phyloP scores from a whole-genome alignment of 2,888 invertebrate genomes.

The Minunthozetes semirufus region DNA sequence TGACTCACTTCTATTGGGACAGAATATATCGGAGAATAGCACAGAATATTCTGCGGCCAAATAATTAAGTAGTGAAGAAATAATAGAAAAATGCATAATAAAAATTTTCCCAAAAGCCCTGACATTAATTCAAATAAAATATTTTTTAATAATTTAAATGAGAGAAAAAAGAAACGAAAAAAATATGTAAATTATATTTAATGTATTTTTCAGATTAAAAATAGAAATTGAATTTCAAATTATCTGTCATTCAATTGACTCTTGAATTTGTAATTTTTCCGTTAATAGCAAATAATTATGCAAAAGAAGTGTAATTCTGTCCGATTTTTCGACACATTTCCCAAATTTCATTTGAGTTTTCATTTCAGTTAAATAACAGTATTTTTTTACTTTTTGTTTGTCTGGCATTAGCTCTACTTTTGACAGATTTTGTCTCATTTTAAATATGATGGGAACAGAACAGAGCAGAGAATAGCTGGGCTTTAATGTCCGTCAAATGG shows the following conservation, averaged over 20 bases:
- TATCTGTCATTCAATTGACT: background rate
- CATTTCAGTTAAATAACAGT: background rate
- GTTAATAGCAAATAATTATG: background rate
- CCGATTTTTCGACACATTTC: background rate
- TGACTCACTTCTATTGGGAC: too few species aligned
- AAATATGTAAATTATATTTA: constrained; percentile 2
- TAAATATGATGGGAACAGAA: background rate
- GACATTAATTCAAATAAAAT: background rate
- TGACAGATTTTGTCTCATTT: constrained; percentile 8
- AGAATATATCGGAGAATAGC: too few species aligned
- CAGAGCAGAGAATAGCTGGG: background rate
- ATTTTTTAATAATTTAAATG: constrained; percentile 6
- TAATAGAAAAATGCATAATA: too few species aligned
- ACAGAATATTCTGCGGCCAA: too few species aligned
- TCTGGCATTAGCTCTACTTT: background rate
- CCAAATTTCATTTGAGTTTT: background rate
- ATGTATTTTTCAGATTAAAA: background rate
- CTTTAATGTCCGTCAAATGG: constrained; percentile 3
- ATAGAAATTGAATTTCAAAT: background rate
- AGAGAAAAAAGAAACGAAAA: background rate
- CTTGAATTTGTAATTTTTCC: background rate
- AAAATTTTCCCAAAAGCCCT: too few species aligned
- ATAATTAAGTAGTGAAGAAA: too few species aligned
- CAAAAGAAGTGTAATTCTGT: background rate
- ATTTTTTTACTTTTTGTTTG: background rate